phyloP scores from a whole-genome alignment of 1,140 invertebrate species.

The Melitaea cinxia region DNA sequence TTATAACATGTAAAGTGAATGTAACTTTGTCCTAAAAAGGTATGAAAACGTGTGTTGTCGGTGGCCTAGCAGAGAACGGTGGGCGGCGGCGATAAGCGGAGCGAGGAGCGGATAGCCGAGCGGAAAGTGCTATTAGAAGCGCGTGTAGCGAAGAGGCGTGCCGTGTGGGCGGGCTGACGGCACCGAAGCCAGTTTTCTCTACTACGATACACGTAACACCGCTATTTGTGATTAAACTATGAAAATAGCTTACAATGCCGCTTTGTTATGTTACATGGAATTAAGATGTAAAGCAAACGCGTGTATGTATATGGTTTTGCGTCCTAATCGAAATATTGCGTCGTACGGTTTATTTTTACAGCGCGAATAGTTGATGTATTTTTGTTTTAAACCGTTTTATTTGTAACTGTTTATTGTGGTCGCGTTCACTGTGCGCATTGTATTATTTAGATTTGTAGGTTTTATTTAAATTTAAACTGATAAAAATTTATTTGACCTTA shows the following conservation, averaged over 20 bases:
- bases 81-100: constrained; percentile 6
- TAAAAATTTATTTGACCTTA: no score
- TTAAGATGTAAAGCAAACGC: constrained; percentile 24
- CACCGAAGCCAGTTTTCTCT: constrained; percentile 62
- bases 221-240: constrained; percentile 61
- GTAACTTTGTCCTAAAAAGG: constrained; percentile 7
- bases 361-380: constrained; percentile 13
- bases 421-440: neutral
- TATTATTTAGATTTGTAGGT: neutral
- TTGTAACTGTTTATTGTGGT: neutral
- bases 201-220: constrained; percentile 68
- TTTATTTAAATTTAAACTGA: no score
- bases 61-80: neutral
- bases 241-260: constrained; percentile 55
- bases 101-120: neutral
- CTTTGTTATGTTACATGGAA: constrained; percentile 34
- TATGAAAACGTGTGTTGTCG: constrained; percentile 12
- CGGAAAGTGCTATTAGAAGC: neutral
- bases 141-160: constrained; percentile 39
- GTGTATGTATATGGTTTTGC: constrained; percentile 23
- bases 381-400: constrained; percentile 12
- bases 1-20: constrained; percentile 16
- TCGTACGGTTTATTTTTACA: constrained; percentile 44
- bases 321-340: constrained; percentile 37
- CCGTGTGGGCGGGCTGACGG: constrained; percentile 58